phyloP scores from a whole-genome alignment of 2,797 vertebrate species.

The Lithobates pipiens region DNA sequence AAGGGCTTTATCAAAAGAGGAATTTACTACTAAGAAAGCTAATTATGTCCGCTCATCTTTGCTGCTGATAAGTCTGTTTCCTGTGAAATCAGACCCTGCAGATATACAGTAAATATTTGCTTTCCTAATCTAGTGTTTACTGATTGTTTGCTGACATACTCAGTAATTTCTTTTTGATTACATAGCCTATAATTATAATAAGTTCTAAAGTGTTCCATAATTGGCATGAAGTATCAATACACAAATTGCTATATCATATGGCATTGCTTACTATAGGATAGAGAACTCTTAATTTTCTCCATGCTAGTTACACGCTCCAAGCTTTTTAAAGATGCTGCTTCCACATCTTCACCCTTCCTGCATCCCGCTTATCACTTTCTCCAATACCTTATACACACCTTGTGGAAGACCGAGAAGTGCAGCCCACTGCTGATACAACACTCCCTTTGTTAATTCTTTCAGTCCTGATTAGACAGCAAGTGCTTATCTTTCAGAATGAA shows the following conservation, averaged over 20 bases:
- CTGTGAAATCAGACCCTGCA: conserved; percentile 3
- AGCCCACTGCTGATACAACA: conserved; percentile 45
- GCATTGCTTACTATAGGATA: background rate
- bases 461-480: conserved; percentile 49
- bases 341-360: background rate
- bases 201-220: background rate
- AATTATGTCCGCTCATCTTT: background rate
- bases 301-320: background rate
- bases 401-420: conserved; percentile 36
- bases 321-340: background rate
- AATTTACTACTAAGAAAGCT: background rate
- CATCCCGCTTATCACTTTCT: conserved; percentile 54
- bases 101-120: conserved; percentile 13
- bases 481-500: conserved; percentile 58
- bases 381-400: conserved; percentile 56
- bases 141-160: background rate
- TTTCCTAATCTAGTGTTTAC: background rate
- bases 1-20: background rate
- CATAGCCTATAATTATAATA: background rate
- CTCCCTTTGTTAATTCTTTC: conserved; percentile 65
- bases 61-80: background rate
- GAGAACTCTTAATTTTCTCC: background rate
- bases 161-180: background rate
- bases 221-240: background rate
- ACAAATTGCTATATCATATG: background rate